A percentile compares a stretch with the other conserved stretches of the same genome.
Conservation (phyloP, 2,797 vertebrate genomes). For the Hoplostethus atlanticus region DNA sequence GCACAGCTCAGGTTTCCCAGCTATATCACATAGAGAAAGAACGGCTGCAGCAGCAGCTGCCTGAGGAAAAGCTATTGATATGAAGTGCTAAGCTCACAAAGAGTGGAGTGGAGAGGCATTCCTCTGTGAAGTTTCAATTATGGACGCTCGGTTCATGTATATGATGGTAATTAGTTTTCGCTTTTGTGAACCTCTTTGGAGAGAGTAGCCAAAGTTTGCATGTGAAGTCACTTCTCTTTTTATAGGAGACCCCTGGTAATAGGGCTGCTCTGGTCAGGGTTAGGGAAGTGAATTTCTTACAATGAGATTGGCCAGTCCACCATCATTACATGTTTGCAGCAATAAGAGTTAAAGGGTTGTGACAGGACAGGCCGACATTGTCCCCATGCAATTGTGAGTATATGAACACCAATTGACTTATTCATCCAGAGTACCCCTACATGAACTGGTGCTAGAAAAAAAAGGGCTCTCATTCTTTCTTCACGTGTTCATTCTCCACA, state of each 20-base stretch:
- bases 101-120: conserved; percentile 33
- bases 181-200: not conserved
- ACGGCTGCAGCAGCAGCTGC: conserved; percentile 73
- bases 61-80: conserved; percentile 56
- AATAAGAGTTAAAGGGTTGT: too few relatives aligned
- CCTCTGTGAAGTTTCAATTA: conserved; percentile 39
- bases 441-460: not conserved
- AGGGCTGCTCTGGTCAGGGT: too few relatives aligned
- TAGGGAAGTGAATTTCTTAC: too few relatives aligned
- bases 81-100: conserved; percentile 57
- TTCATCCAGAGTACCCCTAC: too few relatives aligned
- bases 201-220: not conserved
- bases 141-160: conserved; percentile 35
- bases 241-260: not conserved
- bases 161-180: conserved; percentile 21
- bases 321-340: too few relatives aligned
- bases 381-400: too few relatives aligned
- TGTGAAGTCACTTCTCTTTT: not conserved
- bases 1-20: conserved; percentile 79
- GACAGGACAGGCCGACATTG: too few relatives aligned
- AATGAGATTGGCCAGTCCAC: too few relatives aligned
- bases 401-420: too few relatives aligned
- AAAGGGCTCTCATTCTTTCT: not conserved
- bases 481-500: not conserved
- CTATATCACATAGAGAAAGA: conserved; percentile 69